Conservation (phyloP, 1,140 invertebrate species). For the Drosophila fuyamai region DNA sequence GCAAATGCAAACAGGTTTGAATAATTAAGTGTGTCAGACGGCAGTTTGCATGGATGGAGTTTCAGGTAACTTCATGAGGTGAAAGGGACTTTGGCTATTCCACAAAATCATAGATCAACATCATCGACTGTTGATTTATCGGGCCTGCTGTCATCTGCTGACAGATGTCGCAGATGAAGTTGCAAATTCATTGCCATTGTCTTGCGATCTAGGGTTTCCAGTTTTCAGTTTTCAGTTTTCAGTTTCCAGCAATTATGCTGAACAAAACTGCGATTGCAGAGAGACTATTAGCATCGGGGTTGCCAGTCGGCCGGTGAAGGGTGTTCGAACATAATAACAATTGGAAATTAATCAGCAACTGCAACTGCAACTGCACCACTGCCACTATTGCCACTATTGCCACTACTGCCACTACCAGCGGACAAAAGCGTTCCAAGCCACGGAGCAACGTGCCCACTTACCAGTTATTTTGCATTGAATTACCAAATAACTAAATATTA, state of each 20-base stretch:
- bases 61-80: constrained; percentile 13
- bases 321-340: constrained; percentile 31
- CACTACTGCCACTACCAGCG: too few species aligned
- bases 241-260: constrained; percentile 28
- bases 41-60: constrained; percentile 1
- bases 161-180: constrained; percentile 10
- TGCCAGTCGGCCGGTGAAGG: constrained; percentile 5
- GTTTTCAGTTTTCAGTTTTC: too few species aligned
- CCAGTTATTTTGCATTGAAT: constrained; percentile 46
- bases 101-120: constrained; percentile 6
- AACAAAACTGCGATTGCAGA: constrained; percentile 7
- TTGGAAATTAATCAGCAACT: constrained; percentile 41
- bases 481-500: constrained; percentile 56
- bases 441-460: constrained; percentile 31
- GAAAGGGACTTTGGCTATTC: not conserved
- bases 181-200: constrained; percentile 10
- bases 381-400: too few species aligned
- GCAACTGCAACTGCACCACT: too few species aligned
- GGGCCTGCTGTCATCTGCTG: constrained; percentile 6
- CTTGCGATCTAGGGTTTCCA: not conserved
- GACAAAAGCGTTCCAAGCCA: constrained; percentile 27
- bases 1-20: constrained; percentile 12
- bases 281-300: constrained; percentile 5
- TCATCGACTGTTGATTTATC: not conserved
- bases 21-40: not conserved